These are phyloP conservation scores for Sceloporus undulatus DNA, from an alignment of 2,113 vertebrate species.

Conservation along the genomic window DNA sequence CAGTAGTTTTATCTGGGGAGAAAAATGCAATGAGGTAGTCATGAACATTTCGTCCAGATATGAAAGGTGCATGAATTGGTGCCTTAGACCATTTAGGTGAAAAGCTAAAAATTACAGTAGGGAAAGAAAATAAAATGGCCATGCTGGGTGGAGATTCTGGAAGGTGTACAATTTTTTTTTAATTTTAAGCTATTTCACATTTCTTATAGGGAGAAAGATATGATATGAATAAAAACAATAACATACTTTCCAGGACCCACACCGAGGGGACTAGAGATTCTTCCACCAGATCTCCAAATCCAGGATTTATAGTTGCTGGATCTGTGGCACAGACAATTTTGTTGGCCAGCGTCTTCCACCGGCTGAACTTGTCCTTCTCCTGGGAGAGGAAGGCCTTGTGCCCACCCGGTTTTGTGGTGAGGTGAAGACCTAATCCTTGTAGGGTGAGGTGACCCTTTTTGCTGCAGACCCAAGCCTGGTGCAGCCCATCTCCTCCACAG, in stretches of 20 bases:
- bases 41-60: not conserved
- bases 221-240: no score
- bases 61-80: not conserved
- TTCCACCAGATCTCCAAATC: not conserved
- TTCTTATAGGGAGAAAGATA: no score
- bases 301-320: not conserved
- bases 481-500: constrained; percentile 68
- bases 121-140: no score
- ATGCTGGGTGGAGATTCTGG: no score
- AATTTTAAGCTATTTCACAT: no score
- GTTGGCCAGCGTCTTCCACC: constrained; percentile 79
- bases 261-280: not conserved
- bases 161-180: no score
- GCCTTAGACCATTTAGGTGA: not conserved
- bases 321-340: constrained; percentile 73
- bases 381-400: constrained; percentile 81
- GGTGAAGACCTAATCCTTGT: constrained; percentile 76
- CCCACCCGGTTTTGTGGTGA: constrained; percentile 75
- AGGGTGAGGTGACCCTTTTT: constrained; percentile 86
- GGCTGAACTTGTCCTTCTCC: constrained; percentile 78
- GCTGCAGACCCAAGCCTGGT: constrained; percentile 86
- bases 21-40: constrained; percentile 13
- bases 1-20: constrained; percentile 56
- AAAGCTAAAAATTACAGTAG: no score
- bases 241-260: constrained; percentile 61